Conservation (phyloP, 2,113 vertebrate species). For the Pheucticus melanocephalus region DNA sequence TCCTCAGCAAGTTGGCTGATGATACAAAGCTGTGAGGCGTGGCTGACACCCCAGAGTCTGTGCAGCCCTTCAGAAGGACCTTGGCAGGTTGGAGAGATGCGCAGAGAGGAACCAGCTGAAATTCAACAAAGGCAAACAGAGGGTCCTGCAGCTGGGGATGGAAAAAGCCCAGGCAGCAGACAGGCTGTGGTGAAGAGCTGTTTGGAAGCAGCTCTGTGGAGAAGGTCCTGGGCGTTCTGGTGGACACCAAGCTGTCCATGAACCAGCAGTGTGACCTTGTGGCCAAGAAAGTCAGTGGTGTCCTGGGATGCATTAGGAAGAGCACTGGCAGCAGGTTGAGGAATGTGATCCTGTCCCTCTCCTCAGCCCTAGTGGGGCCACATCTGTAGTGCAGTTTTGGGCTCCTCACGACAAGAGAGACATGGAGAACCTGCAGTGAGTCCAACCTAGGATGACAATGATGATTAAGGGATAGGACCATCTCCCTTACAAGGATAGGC, state of each 20-base stretch:
- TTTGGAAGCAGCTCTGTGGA: neutral
- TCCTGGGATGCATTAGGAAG: neutral
- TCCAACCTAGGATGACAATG: neutral
- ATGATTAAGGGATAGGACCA: neutral
- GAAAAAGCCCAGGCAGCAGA: neutral
- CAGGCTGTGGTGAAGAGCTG: neutral
- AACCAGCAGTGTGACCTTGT: neutral
- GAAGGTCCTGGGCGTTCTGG: neutral
- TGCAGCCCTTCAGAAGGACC: neutral
- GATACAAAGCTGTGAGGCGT: neutral
- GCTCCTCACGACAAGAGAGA: neutral
- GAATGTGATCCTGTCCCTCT: neutral
- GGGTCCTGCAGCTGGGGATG: neutral
- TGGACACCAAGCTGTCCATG: neutral
- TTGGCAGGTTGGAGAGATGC: neutral
- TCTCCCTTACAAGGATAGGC: neutral
- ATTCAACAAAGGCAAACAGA: accelerated
- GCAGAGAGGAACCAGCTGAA: accelerated
- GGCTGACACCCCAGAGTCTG: accelerated
- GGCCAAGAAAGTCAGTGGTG: neutral
- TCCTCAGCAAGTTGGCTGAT: neutral
- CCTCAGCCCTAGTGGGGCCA: neutral
- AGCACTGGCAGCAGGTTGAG: neutral
- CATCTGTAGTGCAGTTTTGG: neutral
- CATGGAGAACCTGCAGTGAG: neutral